These are phyloP conservation scores for Menidia beryllina DNA, from an alignment of 2,113 vertebrate genomes.

Conservation along the genomic window DNA sequence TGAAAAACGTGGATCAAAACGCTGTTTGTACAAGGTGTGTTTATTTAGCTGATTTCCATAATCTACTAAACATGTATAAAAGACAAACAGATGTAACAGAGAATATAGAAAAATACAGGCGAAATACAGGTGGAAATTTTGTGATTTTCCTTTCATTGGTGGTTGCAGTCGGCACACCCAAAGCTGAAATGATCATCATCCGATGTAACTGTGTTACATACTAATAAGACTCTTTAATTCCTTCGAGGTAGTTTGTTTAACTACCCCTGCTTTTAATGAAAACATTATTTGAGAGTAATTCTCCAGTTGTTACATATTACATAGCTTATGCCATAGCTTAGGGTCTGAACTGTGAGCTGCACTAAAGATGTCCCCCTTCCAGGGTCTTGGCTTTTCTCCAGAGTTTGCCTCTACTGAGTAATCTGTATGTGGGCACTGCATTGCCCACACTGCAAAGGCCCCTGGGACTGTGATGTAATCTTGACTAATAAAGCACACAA, in stretches of 20 bases:
- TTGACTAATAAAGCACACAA: conserved; percentile 36
- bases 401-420: conserved; percentile 4
- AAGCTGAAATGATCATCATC: too few relatives aligned
- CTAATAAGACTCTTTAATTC: not conserved
- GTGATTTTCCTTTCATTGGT: too few relatives aligned
- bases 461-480: conserved; percentile 8
- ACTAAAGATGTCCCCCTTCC: conserved; percentile 1
- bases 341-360: not conserved
- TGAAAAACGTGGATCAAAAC: too few relatives aligned
- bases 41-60: too few relatives aligned
- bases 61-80: too few relatives aligned
- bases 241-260: conserved; percentile 29
- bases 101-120: too few relatives aligned
- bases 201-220: too few relatives aligned
- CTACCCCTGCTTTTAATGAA: conserved; percentile 17
- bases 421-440: conserved; percentile 3
- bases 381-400: conserved; percentile 9
- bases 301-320: conserved; percentile 4
- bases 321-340: not conserved
- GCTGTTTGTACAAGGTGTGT: too few relatives aligned
- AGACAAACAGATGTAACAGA: too few relatives aligned
- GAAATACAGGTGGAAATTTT: too few relatives aligned
- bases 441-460: conserved; percentile 17
- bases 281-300: conserved; percentile 12
- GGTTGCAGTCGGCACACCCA: too few relatives aligned